Base-by-base conservation (phyloP, 2,888 invertebrate species). In the Empis livida region DNA sequence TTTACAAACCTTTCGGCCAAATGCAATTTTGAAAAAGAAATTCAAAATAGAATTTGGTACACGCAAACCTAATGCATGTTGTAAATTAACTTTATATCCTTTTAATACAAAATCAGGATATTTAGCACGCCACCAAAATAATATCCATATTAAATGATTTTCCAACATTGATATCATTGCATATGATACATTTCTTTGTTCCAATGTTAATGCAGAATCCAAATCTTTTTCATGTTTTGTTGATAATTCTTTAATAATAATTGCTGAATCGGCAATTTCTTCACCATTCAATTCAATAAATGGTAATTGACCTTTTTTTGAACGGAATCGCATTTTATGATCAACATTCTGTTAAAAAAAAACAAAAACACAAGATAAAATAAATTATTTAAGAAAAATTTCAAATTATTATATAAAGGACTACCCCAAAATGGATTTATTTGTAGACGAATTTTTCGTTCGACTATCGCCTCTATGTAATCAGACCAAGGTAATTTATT, bases 251-350 rank as follows among this genome's bases (percentile, higher is more conserved):
- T 88, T 85, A 61, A 95, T 84, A 62, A 94, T 92, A 60, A 91
- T 82, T 54, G 86, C 79, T 63, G 91, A 91, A 71, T 95, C 95
- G 43, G 92, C 85, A 55, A 93, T 83, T 72, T 95, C 92, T 64
- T 91, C 89, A 40, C 94, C 95, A 66, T 96, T 95, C 52, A 95
- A 68, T 70, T 95, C 93, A 56, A 96, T 79, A 73, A 95, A 96
- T 32, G 95, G 96, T 59, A 95, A 74, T 68, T 89, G 90, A 42
- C 93, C 93, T 68, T 94, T 94, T 76, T 88, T 88, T 59, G 92
- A 93, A 59, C 89, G 84, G 77, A 85, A 89, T 66, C 90, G 89
- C 75, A 90, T 81, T 75, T 90, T 91, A 73, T 93, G 92, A 68
- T 92, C 91, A 56, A 93, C 88, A 74, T 93, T 93, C 92, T 93